Percentiles rank a stretch among this genome's conserved stretches.
Conservation (phyloP, 2,888 invertebrate species). For the Himalopsyche kuldschensis region DNA sequence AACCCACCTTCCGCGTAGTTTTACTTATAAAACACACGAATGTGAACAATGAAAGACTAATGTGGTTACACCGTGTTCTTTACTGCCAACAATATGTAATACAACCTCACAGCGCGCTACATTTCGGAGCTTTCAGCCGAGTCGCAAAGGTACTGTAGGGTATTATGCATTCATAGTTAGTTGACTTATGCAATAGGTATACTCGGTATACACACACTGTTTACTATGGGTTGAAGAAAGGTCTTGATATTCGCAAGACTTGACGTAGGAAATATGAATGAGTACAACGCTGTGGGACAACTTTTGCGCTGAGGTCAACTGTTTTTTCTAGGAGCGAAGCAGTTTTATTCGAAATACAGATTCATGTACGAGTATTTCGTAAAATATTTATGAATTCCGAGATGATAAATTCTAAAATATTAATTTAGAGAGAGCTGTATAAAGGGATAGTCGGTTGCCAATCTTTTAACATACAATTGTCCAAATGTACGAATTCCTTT, state of each 20-base stretch:
- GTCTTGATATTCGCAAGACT: background rate
- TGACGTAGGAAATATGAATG: background rate
- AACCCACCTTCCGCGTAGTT: conserved; percentile 5
- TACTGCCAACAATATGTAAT: background rate
- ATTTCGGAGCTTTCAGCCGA: background rate
- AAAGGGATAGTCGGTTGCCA: too few species aligned
- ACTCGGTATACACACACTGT: background rate
- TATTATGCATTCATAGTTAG: conserved; percentile 1
- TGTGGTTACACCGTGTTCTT: conserved; percentile 9
- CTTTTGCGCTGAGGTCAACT: background rate
- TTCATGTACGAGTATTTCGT: too few species aligned
- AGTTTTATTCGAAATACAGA: too few species aligned
- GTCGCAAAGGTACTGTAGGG: background rate
- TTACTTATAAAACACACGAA: background rate
- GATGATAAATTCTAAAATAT: too few species aligned
- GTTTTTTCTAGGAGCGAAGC: too few species aligned
- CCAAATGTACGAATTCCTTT: too few species aligned
- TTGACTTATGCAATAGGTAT: background rate
- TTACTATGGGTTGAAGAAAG: background rate
- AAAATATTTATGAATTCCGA: too few species aligned
- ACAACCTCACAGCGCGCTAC: background rate
- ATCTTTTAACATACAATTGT: too few species aligned
- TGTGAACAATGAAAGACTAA: conserved; percentile 30
- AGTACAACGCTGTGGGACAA: background rate
- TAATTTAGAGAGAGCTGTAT: too few species aligned